A percentile compares a stretch with the other conserved stretches of the same genome.
These are phyloP conservation scores for Carollia perspicillata DNA, from an alignment of 2,113 vertebrate genomes.

Conservation along the genomic window DNA sequence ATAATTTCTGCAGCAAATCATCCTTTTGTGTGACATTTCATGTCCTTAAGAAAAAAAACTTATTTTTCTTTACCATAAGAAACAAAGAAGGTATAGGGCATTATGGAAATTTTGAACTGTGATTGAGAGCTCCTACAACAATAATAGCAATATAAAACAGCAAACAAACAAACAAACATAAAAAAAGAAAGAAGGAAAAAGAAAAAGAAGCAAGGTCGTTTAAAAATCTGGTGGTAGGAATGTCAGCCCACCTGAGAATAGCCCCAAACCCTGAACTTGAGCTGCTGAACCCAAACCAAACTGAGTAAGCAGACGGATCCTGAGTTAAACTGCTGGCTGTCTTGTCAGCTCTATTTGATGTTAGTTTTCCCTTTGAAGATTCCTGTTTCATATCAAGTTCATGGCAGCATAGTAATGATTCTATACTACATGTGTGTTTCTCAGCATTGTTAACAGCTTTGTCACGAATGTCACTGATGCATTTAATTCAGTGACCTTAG, in stretches of 20 bases:
- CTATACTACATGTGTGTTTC: background rate
- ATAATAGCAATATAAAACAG: background rate
- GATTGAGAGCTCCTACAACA: background rate
- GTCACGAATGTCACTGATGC: background rate
- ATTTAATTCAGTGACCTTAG: constrained; percentile 11
- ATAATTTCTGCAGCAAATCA: constrained; percentile 11
- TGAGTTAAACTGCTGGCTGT: background rate
- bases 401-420: background rate
- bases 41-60: constrained; percentile 10
- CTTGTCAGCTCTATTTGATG: constrained; percentile 38
- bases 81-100: background rate
- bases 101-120: constrained; percentile 27
- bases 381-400: constrained; percentile 27
- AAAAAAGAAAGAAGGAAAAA: background rate
- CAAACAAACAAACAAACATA: background rate
- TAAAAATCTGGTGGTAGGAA: background rate
- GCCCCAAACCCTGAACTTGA: background rate
- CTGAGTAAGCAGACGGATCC: background rate
- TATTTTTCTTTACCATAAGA: constrained; percentile 25
- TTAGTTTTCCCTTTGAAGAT: constrained; percentile 42
- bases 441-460: background rate
- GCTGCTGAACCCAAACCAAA: constrained; percentile 27
- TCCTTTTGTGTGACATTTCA: background rate
- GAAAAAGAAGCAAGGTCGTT: background rate
- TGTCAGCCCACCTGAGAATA: constrained; percentile 5